Evolutionary conservation across 2,797 vertebrate genomes (phyloP).

Genomic region (Amblyopsis hoosieri): DNA sequence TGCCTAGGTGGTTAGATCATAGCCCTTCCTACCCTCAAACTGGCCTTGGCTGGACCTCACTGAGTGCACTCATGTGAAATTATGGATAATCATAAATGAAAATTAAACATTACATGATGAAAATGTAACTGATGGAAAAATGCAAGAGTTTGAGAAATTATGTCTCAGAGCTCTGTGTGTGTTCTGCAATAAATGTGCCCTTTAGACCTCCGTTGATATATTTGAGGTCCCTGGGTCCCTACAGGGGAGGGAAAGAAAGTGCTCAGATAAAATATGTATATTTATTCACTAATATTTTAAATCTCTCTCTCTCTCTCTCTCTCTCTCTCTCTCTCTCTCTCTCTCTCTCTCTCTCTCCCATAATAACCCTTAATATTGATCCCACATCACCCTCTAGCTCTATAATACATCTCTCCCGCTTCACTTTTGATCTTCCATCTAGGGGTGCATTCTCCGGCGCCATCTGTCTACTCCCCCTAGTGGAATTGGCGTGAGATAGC

Average conservation of each 20-base stretch:
- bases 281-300: no score
- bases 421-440: neutral
- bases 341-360: neutral
- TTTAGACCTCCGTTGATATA: neutral
- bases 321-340: neutral
- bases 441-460: neutral
- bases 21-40: neutral
- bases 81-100: no score
- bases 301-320: constrained; percentile 4
- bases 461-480: neutral
- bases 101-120: neutral
- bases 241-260: no score
- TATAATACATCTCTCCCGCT: neutral
- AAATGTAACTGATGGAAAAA: constrained; percentile 26
- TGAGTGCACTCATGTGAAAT: no score
- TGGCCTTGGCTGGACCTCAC: neutral
- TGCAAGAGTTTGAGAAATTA: constrained; percentile 35
- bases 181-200: no score
- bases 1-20: constrained; percentile 24
- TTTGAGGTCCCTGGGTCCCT: neutral
- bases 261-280: no score
- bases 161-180: constrained; percentile 5
- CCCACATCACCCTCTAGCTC: neutral
- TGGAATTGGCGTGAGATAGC: neutral
- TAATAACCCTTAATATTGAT: neutral